Conservation (phyloP, 2,113 vertebrate genomes). For the Austrofundulus limnaeus region DNA sequence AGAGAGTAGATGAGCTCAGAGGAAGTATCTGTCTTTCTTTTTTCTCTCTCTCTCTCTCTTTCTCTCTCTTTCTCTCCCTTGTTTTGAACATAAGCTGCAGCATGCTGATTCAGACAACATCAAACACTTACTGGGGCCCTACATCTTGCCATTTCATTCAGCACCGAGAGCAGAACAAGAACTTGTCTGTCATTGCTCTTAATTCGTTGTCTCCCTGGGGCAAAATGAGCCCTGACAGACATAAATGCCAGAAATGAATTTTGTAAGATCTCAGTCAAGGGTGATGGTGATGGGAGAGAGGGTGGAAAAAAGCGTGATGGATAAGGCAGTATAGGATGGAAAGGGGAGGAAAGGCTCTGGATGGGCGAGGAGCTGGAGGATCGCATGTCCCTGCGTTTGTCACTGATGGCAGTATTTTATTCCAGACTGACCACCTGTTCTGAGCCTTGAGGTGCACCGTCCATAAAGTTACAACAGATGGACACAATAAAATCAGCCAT, state of each 20-base stretch:
- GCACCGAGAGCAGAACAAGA: conserved; percentile 69
- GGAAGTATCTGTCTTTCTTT: conserved; percentile 55
- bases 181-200: conserved; percentile 71
- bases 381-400: conserved; percentile 47
- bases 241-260: conserved; percentile 73
- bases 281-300: conserved; percentile 9
- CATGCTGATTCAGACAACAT: conserved; percentile 58
- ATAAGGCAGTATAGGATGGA: conserved; percentile 9
- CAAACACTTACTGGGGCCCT: conserved; percentile 57
- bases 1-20: conserved; percentile 71
- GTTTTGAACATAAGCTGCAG: conserved; percentile 56
- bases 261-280: conserved; percentile 65
- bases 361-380: conserved; percentile 40
- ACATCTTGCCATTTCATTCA: conserved; percentile 55
- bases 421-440: conserved; percentile 70
- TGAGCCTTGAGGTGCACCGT: conserved; percentile 47
- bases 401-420: conserved; percentile 68
- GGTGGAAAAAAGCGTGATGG: conserved; percentile 14
- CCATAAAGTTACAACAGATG: conserved; percentile 67
- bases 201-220: conserved; percentile 74
- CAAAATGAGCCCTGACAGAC: conserved; percentile 67
- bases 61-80: too few relatives aligned
- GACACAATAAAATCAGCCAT: conserved; percentile 63
- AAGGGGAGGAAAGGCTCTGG: conserved; percentile 13
- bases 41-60: conserved; percentile 5